These are phyloP conservation scores for Mamestra brassicae DNA, from an alignment of 2,888 invertebrate species.

Conservation along the genomic window DNA sequence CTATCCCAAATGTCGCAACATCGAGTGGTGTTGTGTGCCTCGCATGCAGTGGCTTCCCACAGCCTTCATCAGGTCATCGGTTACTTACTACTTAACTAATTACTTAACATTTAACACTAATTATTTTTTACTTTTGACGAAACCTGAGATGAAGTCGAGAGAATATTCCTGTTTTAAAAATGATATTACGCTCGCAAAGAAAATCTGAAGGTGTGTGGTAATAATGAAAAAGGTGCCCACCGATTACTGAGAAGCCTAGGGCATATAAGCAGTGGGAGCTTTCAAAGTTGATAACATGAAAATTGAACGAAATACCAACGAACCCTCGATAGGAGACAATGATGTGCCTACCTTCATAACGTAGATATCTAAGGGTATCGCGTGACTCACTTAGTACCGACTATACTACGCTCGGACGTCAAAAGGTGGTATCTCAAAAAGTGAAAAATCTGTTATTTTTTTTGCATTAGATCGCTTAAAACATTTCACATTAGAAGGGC, in stretches of 20 bases:
- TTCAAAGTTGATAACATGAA: slow-evolving; percentile 8
- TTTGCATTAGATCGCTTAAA: not conserved
- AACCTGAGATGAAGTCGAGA: not conserved
- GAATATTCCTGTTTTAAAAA: not conserved
- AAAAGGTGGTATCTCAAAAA: not conserved
- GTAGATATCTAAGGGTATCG: slow-evolving; percentile 63
- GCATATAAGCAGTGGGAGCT: slow-evolving; percentile 17
- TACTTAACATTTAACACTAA: too few relatives aligned
- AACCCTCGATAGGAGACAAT: slow-evolving; percentile 72
- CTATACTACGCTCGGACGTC: not conserved
- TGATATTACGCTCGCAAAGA: not conserved
- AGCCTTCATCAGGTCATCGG: too few relatives aligned
- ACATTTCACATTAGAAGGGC: not conserved
- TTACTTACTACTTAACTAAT: too few relatives aligned
- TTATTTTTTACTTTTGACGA: not conserved
- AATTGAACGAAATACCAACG: slow-evolving; percentile 55
- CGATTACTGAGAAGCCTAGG: slow-evolving; percentile 18
- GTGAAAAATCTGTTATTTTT: not conserved
- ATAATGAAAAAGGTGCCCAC: not conserved
- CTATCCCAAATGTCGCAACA: too few relatives aligned
- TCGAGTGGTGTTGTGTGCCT: too few relatives aligned
- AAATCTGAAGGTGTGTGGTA: not conserved
- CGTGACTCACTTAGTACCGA: slow-evolving; percentile 71
- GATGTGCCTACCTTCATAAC: slow-evolving; percentile 61
- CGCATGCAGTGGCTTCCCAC: too few relatives aligned